Conservation (phyloP, 2,113 vertebrate species). For the Hippocampus comes region DNA sequence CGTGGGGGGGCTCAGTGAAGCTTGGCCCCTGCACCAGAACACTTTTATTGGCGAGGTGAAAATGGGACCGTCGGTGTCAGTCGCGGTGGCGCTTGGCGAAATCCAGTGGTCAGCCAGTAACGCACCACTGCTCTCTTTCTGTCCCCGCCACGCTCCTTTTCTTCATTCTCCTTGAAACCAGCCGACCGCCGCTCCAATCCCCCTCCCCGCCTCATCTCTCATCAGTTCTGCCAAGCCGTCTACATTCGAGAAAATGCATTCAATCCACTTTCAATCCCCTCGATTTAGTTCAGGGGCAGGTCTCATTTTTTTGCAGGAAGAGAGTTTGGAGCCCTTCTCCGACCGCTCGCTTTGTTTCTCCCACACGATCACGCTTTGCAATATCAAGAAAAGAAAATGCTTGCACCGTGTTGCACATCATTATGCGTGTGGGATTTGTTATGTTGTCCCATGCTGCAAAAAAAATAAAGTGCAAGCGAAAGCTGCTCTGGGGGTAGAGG, state of each 20-base stretch:
- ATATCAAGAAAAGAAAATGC: background rate
- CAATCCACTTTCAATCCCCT: conserved; percentile 67
- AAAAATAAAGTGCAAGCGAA: too few relatives aligned
- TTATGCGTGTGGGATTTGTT: too few relatives aligned
- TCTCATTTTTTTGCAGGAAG: conserved; percentile 56
- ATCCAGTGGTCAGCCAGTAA: conserved; percentile 60
- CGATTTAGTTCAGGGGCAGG: conserved; percentile 65
- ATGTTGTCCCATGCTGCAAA: too few relatives aligned
- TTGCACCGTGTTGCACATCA: too few relatives aligned
- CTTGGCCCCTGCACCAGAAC: conserved; percentile 39
- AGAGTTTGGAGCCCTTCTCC: conserved; percentile 50
- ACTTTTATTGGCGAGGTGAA: conserved; percentile 25
- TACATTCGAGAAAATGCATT: conserved; percentile 62
- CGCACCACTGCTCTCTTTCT: conserved; percentile 56
- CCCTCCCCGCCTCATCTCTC: conserved; percentile 18
- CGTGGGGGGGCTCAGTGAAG: conserved; percentile 30
- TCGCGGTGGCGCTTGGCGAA: conserved; percentile 50
- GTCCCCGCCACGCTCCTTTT: conserved; percentile 40
- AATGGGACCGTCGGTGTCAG: conserved; percentile 45
- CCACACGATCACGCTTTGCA: conserved; percentile 39
- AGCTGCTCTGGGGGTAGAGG: too few relatives aligned
- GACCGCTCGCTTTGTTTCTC: conserved; percentile 43
- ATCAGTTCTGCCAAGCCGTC: conserved; percentile 28
- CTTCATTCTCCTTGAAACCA: conserved; percentile 43
- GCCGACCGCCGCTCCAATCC: conserved; percentile 1